These are phyloP conservation scores for Holotrichia oblita DNA, from an alignment of 1,140 invertebrate species.

Conservation along the genomic window DNA sequence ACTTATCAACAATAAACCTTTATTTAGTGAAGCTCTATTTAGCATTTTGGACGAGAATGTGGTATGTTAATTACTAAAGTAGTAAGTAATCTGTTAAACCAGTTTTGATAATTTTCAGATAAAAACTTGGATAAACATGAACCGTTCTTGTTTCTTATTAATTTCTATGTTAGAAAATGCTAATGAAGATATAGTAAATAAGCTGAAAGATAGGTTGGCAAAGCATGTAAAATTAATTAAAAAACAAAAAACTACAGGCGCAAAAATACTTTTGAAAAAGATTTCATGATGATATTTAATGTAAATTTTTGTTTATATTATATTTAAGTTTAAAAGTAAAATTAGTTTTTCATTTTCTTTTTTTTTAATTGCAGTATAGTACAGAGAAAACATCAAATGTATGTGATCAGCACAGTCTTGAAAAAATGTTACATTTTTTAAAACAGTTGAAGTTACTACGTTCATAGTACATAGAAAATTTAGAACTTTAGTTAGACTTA, in stretches of 20 bases:
- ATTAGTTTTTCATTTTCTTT: background rate
- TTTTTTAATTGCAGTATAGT: background rate
- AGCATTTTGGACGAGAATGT: constrained; percentile 64
- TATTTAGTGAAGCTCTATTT: constrained; percentile 64
- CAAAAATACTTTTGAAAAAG: constrained; percentile 67
- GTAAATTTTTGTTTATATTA: background rate
- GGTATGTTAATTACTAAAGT: constrained; percentile 62
- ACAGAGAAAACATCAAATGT: too few species aligned
- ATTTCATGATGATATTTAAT: background rate
- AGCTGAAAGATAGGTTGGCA: constrained; percentile 54
- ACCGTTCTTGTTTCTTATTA: constrained; percentile 71
- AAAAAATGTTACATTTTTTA: too few species aligned
- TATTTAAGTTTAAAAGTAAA: background rate
- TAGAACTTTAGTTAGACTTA: too few species aligned
- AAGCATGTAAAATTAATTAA: constrained; percentile 58
- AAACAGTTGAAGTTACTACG: too few species aligned
- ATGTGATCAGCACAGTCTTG: too few species aligned
- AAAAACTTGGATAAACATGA: constrained; percentile 65
- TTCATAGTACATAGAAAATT: too few species aligned
- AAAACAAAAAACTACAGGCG: constrained; percentile 61
- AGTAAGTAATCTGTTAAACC: constrained; percentile 34
- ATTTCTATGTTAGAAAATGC: constrained; percentile 65
- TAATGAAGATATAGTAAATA: constrained; percentile 47
- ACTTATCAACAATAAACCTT: constrained; percentile 53
- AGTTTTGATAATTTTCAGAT: constrained; percentile 55